Conservation (phyloP, 2,113 vertebrate species). For the Zonotrichia leucophrys region DNA sequence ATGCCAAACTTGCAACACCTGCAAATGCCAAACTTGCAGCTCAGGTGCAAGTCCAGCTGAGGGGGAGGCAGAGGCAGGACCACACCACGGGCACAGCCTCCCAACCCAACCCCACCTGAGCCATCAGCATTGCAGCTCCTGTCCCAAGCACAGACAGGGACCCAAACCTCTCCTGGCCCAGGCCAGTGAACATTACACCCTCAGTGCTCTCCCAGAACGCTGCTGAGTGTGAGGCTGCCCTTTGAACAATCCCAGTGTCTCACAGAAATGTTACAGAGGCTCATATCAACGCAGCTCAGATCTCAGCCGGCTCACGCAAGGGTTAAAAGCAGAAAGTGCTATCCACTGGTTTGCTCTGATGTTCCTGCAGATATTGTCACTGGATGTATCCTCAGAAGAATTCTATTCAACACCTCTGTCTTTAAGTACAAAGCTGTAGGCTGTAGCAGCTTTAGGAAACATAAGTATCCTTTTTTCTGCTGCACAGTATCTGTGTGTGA, state of each 20-base stretch:
- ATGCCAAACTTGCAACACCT: neutral
- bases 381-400: slow-evolving; percentile 92
- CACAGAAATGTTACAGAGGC: neutral
- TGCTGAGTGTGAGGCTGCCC: neutral
- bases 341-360: slow-evolving; percentile 82
- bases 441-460: slow-evolving; percentile 94
- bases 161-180: neutral
- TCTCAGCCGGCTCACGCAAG: slow-evolving; percentile 50
- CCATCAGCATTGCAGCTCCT: neutral
- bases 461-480: slow-evolving; percentile 91
- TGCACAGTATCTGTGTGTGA: slow-evolving; percentile 91
- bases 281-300: neutral
- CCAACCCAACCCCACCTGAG: neutral
- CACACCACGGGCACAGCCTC: neutral
- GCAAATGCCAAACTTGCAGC: neutral
- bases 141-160: neutral
- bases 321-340: slow-evolving; percentile 77
- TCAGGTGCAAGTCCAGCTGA: neutral
- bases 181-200: neutral
- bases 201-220: neutral
- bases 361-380: slow-evolving; percentile 87
- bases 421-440: slow-evolving; percentile 93
- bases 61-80: neutral
- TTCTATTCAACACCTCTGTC: slow-evolving; percentile 92
- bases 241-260: neutral